These are phyloP conservation scores for Onthophagus sagittarius DNA, from an alignment of 2,888 invertebrate species.

Conservation along the genomic window DNA sequence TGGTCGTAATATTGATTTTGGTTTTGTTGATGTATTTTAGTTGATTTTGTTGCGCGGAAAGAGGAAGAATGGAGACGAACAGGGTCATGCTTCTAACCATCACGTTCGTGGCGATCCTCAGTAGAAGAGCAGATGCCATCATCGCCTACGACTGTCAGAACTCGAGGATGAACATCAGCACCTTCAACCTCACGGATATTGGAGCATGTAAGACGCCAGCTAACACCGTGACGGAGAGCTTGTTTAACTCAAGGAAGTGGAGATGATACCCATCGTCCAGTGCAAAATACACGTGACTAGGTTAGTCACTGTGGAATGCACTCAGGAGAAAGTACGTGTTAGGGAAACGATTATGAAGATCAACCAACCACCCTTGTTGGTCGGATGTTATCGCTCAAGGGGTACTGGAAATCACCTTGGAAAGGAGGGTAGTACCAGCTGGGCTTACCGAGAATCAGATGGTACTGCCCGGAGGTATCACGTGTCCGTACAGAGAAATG, in stretches of 20 bases:
- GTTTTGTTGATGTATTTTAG: neutral
- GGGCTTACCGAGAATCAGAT: conserved; percentile 12
- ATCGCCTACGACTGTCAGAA: conserved; percentile 16
- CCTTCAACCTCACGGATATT: conserved; percentile 5
- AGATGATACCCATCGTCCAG: conserved; percentile 3
- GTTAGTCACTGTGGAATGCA: conserved; percentile 13
- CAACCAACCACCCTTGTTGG: too few relatives aligned
- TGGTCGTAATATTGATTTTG: too few relatives aligned
- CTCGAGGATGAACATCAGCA: conserved; percentile 6
- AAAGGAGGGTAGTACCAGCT: neutral
- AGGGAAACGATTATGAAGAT: too few relatives aligned
- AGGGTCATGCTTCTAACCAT: neutral
- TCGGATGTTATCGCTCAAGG: too few relatives aligned
- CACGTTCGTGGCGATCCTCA: neutral
- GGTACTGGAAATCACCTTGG: conserved; percentile 9
- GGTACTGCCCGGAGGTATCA: conserved; percentile 7
- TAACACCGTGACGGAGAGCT: neutral
- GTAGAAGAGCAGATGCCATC: neutral
- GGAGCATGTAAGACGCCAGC: conserved; percentile 1
- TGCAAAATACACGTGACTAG: conserved; percentile 14
- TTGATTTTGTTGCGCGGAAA: neutral
- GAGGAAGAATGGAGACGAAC: neutral
- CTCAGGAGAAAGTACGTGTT: too few relatives aligned
- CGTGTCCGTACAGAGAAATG: conserved; percentile 12
- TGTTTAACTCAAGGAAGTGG: conserved; percentile 3